phyloP scores from a whole-genome alignment of 2,888 invertebrate species.

The Noctua comes region DNA sequence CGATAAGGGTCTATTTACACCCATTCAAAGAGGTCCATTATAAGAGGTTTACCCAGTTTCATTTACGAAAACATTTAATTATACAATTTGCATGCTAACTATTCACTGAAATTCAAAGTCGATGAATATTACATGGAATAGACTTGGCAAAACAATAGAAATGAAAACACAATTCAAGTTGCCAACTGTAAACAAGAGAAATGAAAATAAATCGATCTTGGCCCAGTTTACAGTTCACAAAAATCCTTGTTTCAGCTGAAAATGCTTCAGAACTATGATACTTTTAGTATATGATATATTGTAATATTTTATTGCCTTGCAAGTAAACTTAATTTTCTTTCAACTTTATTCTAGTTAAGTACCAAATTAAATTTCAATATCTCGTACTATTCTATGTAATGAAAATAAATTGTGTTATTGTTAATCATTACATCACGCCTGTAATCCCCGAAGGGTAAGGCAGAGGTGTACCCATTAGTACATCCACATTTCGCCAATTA shows the following conservation, averaged over 20 bases:
- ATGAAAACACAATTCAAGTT: slow-evolving; percentile 31
- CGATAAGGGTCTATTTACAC: too few relatives aligned
- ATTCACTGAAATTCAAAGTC: slow-evolving; percentile 9
- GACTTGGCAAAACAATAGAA: slow-evolving; percentile 23
- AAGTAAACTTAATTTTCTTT: background rate
- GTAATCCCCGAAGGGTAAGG: too few relatives aligned
- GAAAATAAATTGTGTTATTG: background rate
- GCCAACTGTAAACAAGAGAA: slow-evolving; percentile 11
- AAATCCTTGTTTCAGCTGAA: background rate
- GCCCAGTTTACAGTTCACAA: slow-evolving; percentile 19
- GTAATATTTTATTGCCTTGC: background rate
- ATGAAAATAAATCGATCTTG: slow-evolving; percentile 35
- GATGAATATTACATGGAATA: slow-evolving; percentile 30
- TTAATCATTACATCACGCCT: background rate
- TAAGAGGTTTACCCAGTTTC: background rate
- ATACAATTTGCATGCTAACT: slow-evolving; percentile 11
- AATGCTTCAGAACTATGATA: background rate
- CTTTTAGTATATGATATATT: background rate
- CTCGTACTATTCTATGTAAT: background rate
- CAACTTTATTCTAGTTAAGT: background rate
- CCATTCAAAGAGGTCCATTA: too few relatives aligned
- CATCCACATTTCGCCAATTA: too few relatives aligned
- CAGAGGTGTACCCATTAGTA: too few relatives aligned
- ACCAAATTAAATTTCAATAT: background rate
- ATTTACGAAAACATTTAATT: slow-evolving; percentile 7